These are phyloP conservation scores for Holacanthus passer DNA, from an alignment of 2,113 vertebrate species.

Conservation along the genomic window DNA sequence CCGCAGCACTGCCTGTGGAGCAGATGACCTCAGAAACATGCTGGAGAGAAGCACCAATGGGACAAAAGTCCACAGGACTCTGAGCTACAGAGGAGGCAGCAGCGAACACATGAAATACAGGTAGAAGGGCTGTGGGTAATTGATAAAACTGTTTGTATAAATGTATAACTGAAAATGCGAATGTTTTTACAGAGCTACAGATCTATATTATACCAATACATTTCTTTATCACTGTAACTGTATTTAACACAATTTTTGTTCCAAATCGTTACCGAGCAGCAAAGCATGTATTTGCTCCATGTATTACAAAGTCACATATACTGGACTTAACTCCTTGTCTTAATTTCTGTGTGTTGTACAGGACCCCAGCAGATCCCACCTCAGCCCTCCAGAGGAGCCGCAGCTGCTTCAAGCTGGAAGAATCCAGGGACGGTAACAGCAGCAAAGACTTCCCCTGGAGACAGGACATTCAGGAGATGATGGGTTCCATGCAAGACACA, in stretches of 20 bases:
- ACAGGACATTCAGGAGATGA: constrained; percentile 73
- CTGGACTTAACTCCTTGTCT: not conserved
- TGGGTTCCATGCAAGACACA: constrained; percentile 78
- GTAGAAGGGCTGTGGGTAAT: constrained; percentile 35
- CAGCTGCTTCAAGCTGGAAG: constrained; percentile 88
- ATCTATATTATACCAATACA: not conserved
- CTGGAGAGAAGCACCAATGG: constrained; percentile 69
- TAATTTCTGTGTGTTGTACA: constrained; percentile 18
- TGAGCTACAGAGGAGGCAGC: constrained; percentile 73
- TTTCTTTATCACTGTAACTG: not conserved
- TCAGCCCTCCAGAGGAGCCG: constrained; percentile 86
- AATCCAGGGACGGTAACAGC: constrained; percentile 55
- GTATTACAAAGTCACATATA: not conserved
- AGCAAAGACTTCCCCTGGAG: constrained; percentile 77
- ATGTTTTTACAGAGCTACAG: not conserved
- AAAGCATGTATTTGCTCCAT: not conserved
- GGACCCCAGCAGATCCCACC: constrained; percentile 57
- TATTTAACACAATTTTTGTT: not conserved
- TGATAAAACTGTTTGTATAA: not conserved
- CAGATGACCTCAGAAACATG: constrained; percentile 81
- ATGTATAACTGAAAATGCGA: not conserved
- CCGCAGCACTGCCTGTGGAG: constrained; percentile 67
- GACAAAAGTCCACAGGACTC: constrained; percentile 62
- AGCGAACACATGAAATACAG: constrained; percentile 65
- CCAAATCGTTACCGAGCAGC: not conserved